Evolutionary conservation across 2,113 vertebrate species (phyloP).

Genomic region (Phyllostomus hastatus): DNA sequence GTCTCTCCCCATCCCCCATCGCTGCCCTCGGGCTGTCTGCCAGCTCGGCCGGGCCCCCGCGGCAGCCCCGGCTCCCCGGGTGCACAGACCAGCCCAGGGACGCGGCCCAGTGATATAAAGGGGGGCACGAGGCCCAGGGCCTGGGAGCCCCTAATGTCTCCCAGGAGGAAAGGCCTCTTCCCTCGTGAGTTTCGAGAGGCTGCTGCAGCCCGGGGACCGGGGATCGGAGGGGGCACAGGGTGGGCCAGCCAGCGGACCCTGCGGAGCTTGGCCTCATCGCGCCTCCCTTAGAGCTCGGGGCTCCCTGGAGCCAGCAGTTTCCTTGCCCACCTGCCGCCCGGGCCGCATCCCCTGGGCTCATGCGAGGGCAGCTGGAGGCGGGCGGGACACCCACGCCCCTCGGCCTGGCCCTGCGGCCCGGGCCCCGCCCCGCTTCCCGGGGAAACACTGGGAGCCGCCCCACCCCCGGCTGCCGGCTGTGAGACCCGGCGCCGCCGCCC

Average conservation of each 20-base stretch:
- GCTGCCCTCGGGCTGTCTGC: background rate
- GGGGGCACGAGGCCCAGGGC: background rate
- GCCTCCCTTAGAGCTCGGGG: background rate
- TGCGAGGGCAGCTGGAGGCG: fast-evolving
- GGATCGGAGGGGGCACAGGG: background rate
- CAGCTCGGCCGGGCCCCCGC: background rate
- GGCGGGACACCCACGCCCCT: fast-evolving
- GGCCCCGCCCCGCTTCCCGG: no score
- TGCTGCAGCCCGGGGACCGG: background rate
- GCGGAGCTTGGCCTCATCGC: fast-evolving
- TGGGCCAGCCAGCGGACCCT: fast-evolving
- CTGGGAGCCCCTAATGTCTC: background rate
- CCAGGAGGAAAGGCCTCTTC: background rate
- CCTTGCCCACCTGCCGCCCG: fast-evolving
- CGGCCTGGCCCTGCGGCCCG: fast-evolving
- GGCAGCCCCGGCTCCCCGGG: background rate
- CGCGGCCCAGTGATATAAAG: fast-evolving
- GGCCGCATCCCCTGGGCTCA: background rate
- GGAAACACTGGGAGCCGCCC: background rate
- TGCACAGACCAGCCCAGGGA: background rate
- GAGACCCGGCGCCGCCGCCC: fast-evolving
- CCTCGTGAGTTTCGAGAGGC: background rate
- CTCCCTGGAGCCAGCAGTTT: background rate
- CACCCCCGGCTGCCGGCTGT: fast-evolving
- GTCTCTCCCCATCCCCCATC: background rate